phyloP scores from a whole-genome alignment of 1,140 invertebrate genomes.

The Drosophila santomea region DNA sequence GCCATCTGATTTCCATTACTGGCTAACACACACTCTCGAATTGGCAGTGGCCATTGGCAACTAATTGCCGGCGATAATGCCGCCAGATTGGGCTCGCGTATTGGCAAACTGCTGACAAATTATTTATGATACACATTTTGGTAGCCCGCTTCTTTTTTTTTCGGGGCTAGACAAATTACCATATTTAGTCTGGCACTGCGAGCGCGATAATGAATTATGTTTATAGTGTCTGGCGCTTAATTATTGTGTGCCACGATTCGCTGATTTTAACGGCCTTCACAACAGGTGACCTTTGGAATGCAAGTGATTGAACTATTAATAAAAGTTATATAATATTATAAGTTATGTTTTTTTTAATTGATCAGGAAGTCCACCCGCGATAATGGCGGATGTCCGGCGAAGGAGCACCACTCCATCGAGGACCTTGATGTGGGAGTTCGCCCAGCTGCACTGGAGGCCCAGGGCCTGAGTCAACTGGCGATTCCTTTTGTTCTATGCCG shows the following conservation, averaged over 20 bases:
- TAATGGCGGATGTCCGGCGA: constrained; percentile 39
- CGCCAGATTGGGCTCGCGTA: constrained; percentile 11
- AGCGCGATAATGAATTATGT: constrained; percentile 67
- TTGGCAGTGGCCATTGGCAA: constrained; percentile 55
- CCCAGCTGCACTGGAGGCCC: constrained; percentile 12
- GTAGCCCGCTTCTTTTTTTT: constrained; percentile 44
- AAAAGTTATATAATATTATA: too few relatives aligned
- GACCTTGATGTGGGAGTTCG: constrained; percentile 49
- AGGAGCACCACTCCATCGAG: constrained; percentile 36
- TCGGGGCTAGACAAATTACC: constrained; percentile 59
- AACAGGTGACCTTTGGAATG: neutral
- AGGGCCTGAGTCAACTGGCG: constrained; percentile 25
- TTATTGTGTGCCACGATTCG: constrained; percentile 16
- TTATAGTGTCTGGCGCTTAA: constrained; percentile 47
- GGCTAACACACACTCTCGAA: constrained; percentile 38
- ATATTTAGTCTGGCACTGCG: constrained; percentile 30
- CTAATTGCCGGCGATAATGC: constrained; percentile 72
- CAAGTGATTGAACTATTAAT: too few relatives aligned
- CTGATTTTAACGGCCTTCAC: constrained; percentile 4
- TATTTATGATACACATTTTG: constrained; percentile 69
- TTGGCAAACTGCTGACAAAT: constrained; percentile 77
- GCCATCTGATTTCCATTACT: constrained; percentile 36
- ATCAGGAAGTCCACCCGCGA: neutral
- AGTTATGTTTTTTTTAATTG: too few relatives aligned
- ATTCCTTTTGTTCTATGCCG: constrained; percentile 84